phyloP scores from a whole-genome alignment of 2,888 invertebrate genomes.

The Clostera curtula region DNA sequence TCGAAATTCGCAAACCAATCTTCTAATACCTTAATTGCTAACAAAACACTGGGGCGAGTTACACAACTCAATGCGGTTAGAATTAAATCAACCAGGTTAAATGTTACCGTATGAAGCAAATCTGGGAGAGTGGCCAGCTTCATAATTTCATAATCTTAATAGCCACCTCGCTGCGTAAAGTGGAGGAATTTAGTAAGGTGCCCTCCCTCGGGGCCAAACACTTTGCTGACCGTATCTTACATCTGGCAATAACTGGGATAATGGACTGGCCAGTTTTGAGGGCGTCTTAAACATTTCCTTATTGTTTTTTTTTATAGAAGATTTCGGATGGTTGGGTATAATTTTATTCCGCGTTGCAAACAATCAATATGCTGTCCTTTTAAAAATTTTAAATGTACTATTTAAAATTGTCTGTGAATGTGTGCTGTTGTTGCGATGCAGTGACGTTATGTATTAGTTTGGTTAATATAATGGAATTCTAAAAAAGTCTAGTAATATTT shows the following conservation, averaged over 20 bases:
- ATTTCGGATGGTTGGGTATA: conserved; percentile 13
- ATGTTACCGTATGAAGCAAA: conserved; percentile 42
- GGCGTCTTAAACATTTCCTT: conserved; percentile 27
- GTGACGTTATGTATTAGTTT: too few relatives aligned
- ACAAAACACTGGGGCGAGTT: conserved; percentile 11
- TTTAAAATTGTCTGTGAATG: too few relatives aligned
- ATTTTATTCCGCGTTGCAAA: conserved; percentile 3
- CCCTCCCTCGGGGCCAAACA: conserved; percentile 45
- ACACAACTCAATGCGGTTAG: conserved; percentile 20
- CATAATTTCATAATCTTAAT: conserved; percentile 71
- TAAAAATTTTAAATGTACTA: too few relatives aligned
- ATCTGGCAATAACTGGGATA: conserved; percentile 42
- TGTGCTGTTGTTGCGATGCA: too few relatives aligned
- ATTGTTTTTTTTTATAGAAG: conserved; percentile 11
- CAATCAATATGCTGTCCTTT: too few relatives aligned
- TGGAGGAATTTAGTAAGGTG: conserved; percentile 55
- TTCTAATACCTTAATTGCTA: conserved; percentile 5
- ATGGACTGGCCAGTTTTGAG: conserved; percentile 37
- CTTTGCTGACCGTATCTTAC: conserved; percentile 59
- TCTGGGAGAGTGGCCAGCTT: conserved; percentile 52
- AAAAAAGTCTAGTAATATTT: too few relatives aligned
- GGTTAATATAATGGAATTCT: too few relatives aligned
- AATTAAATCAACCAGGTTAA: conserved; percentile 41
- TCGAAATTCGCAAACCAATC: neutral
- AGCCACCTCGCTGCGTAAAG: conserved; percentile 55